Percentiles rank a stretch among this genome's conserved stretches.
These are phyloP conservation scores for Scortum barcoo DNA, from an alignment of 2,113 vertebrate species.

Conservation along the genomic window DNA sequence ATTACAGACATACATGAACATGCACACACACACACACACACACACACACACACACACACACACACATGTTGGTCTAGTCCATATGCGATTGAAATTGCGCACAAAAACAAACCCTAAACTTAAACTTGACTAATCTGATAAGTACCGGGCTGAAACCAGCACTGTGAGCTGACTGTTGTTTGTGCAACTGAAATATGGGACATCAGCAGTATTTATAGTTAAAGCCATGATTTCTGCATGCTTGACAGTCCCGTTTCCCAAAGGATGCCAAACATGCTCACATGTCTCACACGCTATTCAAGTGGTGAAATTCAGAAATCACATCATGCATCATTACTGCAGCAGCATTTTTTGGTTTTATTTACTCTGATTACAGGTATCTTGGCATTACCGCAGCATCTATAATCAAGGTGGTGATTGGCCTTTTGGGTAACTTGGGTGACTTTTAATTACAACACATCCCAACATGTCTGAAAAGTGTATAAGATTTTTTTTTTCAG, in stretches of 20 bases:
- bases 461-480: neutral
- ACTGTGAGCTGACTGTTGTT: slow-evolving; percentile 61
- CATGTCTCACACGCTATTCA: slow-evolving; percentile 15
- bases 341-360: slow-evolving; percentile 39
- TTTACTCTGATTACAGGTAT: slow-evolving; percentile 60
- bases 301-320: slow-evolving; percentile 57
- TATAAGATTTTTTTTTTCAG: neutral
- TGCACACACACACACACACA: slow-evolving; percentile 23
- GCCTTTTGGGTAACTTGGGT: slow-evolving; percentile 27
- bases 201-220: slow-evolving; percentile 73
- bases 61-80: slow-evolving; percentile 24
- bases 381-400: neutral
- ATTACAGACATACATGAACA: slow-evolving; percentile 47
- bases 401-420: slow-evolving; percentile 29
- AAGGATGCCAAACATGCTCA: slow-evolving; percentile 48
- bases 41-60: slow-evolving; percentile 25
- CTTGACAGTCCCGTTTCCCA: slow-evolving; percentile 67
- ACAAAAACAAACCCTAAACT: slow-evolving; percentile 63
- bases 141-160: slow-evolving; percentile 50
- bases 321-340: slow-evolving; percentile 53
- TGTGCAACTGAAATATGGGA: slow-evolving; percentile 75
- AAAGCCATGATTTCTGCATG: slow-evolving; percentile 60
- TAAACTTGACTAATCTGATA: slow-evolving; percentile 72
- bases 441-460: slow-evolving; percentile 16
- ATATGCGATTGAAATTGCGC: slow-evolving; percentile 30